phyloP scores from a whole-genome alignment of 2,888 invertebrate genomes.

The Calameuta pallipes region DNA sequence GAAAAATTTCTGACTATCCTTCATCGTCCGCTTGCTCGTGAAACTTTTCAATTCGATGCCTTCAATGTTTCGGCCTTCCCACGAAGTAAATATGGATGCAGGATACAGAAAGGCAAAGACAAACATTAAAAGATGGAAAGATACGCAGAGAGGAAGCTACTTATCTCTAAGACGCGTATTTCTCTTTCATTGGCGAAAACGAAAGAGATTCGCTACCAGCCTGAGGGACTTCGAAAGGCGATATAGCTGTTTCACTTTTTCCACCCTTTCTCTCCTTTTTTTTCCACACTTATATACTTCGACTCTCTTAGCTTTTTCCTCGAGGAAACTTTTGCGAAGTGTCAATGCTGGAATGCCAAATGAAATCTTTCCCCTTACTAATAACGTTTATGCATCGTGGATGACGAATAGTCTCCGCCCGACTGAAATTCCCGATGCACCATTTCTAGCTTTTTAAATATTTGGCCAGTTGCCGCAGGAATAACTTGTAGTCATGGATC shows the following conservation, averaged over 20 bases:
- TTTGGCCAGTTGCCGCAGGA: slow-evolving; percentile 48
- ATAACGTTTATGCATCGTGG: slow-evolving; percentile 37
- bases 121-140: background rate
- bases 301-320: background rate
- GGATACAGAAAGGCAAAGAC: background rate
- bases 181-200: background rate
- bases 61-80: background rate
- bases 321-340: background rate
- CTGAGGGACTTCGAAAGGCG: background rate
- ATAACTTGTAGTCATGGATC: background rate
- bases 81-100: background rate
- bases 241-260: slow-evolving; percentile 9
- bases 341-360: background rate
- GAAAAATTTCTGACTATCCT: background rate
- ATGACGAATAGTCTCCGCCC: slow-evolving; percentile 32
- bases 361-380: background rate
- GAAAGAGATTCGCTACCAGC: background rate
- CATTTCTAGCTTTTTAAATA: slow-evolving; percentile 38
- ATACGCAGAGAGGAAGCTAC: background rate
- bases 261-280: background rate
- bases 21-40: background rate
- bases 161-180: background rate
- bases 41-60: background rate
- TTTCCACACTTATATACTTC: background rate
- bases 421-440: slow-evolving; percentile 25